phyloP scores from a whole-genome alignment of 1,140 invertebrate species.

The Drosophila varians region DNA sequence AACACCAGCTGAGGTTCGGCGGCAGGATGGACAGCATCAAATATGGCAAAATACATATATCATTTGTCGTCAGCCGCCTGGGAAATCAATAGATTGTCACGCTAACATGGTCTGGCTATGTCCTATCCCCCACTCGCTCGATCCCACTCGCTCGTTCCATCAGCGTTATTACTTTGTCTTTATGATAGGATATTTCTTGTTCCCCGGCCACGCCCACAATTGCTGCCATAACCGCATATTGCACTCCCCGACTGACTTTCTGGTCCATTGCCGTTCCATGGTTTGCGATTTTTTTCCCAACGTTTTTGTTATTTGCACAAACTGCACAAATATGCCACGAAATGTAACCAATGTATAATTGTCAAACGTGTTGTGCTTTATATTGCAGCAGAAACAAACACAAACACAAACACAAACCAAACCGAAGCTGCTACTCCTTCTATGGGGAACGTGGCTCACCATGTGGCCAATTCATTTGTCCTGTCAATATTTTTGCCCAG shows the following conservation, averaged over 20 bases:
- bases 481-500: conserved; percentile 51
- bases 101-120: conserved; percentile 67
- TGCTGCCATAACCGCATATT: conserved; percentile 64
- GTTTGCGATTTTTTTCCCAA: conserved; percentile 18
- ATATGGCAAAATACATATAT: conserved; percentile 25
- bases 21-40: conserved; percentile 10
- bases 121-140: conserved; percentile 7
- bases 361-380: conserved; percentile 75
- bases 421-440: background rate
- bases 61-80: conserved; percentile 53
- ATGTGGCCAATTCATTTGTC: conserved; percentile 64
- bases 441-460: conserved; percentile 30
- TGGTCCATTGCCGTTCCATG: conserved; percentile 21
- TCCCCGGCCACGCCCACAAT: conserved; percentile 4
- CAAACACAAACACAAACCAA: conserved; percentile 1
- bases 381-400: conserved; percentile 50
- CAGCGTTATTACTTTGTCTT: conserved; percentile 45
- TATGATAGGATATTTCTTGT: background rate
- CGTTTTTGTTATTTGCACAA: conserved; percentile 56
- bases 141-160: background rate
- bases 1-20: background rate
- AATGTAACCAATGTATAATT: conserved; percentile 80
- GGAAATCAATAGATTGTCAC: conserved; percentile 80
- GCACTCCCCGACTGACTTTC: conserved; percentile 50
- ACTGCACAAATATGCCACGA: conserved; percentile 74